These are phyloP conservation scores for Pao palembangensis DNA, from an alignment of 2,113 vertebrate genomes.

Conservation along the genomic window DNA sequence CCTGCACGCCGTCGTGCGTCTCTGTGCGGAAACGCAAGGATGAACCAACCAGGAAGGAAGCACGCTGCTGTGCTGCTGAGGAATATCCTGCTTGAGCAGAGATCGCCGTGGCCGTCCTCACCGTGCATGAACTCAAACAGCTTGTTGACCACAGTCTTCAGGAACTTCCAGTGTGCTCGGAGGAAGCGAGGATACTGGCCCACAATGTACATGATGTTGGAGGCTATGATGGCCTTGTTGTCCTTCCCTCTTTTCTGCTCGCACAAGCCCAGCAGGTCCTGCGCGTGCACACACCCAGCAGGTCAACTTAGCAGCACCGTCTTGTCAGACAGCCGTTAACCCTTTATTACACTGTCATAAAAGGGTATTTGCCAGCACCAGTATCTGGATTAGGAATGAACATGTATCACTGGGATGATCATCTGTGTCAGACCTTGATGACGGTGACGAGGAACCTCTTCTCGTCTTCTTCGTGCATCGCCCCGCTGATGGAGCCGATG, in stretches of 20 bases:
- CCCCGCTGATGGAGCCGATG: constrained; percentile 94
- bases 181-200: constrained; percentile 94
- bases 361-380: too few relatives aligned
- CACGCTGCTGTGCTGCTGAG: too few relatives aligned
- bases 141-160: constrained; percentile 97
- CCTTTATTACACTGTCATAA: too few relatives aligned
- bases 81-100: too few relatives aligned
- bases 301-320: too few relatives aligned
- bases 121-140: constrained; percentile 98
- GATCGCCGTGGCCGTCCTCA: too few relatives aligned
- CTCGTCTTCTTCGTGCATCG: constrained; percentile 96
- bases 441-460: constrained; percentile 96
- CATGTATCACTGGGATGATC: too few relatives aligned
- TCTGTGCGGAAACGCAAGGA: constrained; percentile 67
- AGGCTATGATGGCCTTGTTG: constrained; percentile 97
- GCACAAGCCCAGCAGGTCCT: constrained; percentile 93
- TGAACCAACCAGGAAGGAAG: too few relatives aligned
- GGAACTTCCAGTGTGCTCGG: constrained; percentile 95
- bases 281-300: constrained; percentile 20
- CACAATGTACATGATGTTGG: constrained; percentile 98
- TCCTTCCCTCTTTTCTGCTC: constrained; percentile 97
- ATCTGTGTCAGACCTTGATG: constrained; percentile 79
- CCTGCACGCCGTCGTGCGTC: constrained; percentile 94
- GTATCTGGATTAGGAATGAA: too few relatives aligned
- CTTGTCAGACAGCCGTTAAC: neutral